Conservation (phyloP, 2,113 vertebrate species). For the Dasyurus viverrinus region DNA sequence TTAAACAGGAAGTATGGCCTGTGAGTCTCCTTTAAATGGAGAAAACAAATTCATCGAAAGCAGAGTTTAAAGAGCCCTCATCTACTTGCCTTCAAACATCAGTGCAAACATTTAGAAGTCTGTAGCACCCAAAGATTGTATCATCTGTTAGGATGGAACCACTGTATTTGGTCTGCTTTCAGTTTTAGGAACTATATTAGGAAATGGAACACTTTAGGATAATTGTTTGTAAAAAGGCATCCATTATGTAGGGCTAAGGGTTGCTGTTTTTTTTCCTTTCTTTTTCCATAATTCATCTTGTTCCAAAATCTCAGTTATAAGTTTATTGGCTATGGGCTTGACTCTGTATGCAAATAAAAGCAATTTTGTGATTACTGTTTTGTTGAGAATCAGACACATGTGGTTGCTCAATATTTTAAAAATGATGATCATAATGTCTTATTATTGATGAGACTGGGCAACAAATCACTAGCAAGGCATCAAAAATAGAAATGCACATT, state of each 20-base stretch:
- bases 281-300: not conserved
- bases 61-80: conserved; percentile 44
- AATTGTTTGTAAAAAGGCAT: conserved; percentile 53
- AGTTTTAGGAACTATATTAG: conserved; percentile 51
- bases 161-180: conserved; percentile 49
- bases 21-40: conserved; percentile 60
- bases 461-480: not conserved
- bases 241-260: conserved; percentile 30
- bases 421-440: not conserved
- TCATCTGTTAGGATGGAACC: conserved; percentile 58
- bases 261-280: not conserved
- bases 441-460: not conserved
- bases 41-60: conserved; percentile 57
- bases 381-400: not conserved
- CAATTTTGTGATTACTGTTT: not conserved
- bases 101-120: conserved; percentile 41
- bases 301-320: not conserved
- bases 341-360: not conserved
- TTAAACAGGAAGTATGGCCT: conserved; percentile 72
- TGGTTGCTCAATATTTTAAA: not conserved
- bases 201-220: conserved; percentile 59
- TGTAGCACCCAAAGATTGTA: conserved; percentile 49
- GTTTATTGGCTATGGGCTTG: not conserved
- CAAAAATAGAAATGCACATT: not conserved
- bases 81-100: conserved; percentile 8